phyloP scores from a whole-genome alignment of 2,797 vertebrate genomes.

The Ispidina picta region DNA sequence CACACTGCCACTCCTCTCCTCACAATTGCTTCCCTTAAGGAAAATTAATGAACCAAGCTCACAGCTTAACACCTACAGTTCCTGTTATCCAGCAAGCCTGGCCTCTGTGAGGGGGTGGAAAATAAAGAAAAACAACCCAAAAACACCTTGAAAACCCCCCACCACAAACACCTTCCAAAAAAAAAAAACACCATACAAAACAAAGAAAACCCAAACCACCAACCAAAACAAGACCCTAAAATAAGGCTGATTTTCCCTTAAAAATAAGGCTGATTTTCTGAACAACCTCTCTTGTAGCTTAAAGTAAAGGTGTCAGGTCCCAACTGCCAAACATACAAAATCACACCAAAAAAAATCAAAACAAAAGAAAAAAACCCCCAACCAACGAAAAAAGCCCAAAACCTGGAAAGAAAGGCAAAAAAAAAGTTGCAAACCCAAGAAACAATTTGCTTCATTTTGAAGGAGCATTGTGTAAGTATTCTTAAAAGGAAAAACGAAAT shows the following conservation, averaged over 20 bases:
- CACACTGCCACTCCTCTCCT: not conserved
- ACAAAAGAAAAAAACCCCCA: too few species aligned
- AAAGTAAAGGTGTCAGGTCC: too few species aligned
- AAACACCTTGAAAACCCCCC: too few species aligned
- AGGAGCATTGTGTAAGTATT: not conserved
- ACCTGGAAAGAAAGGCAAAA: not conserved
- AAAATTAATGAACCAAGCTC: not conserved
- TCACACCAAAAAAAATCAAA: too few species aligned
- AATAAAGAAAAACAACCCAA: accelerated
- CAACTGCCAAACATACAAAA: too few species aligned
- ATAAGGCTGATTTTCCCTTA: too few species aligned
- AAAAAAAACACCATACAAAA: too few species aligned
- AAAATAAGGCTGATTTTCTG: too few species aligned
- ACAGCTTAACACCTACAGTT: not conserved
- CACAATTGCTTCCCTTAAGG: not conserved
- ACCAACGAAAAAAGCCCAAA: not conserved
- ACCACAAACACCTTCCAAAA: too few species aligned
- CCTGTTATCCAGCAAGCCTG: not conserved
- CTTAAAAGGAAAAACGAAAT: not conserved
- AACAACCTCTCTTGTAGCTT: too few species aligned
- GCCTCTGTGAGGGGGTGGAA: not conserved
- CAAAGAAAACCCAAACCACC: too few species aligned
- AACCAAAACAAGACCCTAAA: accelerated
- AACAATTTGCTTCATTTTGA: not conserved
- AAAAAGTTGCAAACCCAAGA: not conserved